phyloP scores from a whole-genome alignment of 1,140 invertebrate species.

The Anagrus nilaparvatae region DNA sequence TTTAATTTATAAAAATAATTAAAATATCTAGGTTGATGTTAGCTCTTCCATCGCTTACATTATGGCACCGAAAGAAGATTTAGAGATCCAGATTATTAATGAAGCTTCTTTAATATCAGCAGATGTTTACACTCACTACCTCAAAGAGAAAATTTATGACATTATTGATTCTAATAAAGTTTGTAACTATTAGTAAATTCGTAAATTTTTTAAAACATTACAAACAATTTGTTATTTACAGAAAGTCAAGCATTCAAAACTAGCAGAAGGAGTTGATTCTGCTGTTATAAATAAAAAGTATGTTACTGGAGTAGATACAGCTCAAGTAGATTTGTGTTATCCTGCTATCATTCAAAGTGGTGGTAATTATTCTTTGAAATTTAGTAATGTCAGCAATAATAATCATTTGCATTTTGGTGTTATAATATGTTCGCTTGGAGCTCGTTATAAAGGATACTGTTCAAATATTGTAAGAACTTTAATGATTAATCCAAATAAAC shows the following conservation, averaged over 20 bases:
- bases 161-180: slow-evolving; percentile 95
- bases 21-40: slow-evolving; percentile 61
- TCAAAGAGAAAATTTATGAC: slow-evolving; percentile 96
- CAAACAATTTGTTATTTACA: slow-evolving; percentile 38
- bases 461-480: slow-evolving; percentile 95
- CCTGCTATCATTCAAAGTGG: slow-evolving; percentile 97
- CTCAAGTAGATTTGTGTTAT: slow-evolving; percentile 92
- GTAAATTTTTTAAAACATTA: no score
- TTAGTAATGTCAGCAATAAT: slow-evolving; percentile 88
- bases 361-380: slow-evolving; percentile 93
- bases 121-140: slow-evolving; percentile 91
- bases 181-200: background rate
- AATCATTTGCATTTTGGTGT: slow-evolving; percentile 90
- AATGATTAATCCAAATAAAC: slow-evolving; percentile 83
- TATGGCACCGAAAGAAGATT: slow-evolving; percentile 91
- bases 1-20: slow-evolving; percentile 1
- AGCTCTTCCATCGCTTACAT: slow-evolving; percentile 73
- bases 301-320: slow-evolving; percentile 75
- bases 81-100: slow-evolving; percentile 83
- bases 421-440: slow-evolving; percentile 90
- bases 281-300: slow-evolving; percentile 91
- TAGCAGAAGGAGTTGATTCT: slow-evolving; percentile 87
- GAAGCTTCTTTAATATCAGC: slow-evolving; percentile 87
- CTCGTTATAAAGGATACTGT: slow-evolving; percentile 94
- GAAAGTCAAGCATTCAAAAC: slow-evolving; percentile 89